Conservation (phyloP, 2,888 invertebrate species). For the Cataglyphis altisquamis region DNA sequence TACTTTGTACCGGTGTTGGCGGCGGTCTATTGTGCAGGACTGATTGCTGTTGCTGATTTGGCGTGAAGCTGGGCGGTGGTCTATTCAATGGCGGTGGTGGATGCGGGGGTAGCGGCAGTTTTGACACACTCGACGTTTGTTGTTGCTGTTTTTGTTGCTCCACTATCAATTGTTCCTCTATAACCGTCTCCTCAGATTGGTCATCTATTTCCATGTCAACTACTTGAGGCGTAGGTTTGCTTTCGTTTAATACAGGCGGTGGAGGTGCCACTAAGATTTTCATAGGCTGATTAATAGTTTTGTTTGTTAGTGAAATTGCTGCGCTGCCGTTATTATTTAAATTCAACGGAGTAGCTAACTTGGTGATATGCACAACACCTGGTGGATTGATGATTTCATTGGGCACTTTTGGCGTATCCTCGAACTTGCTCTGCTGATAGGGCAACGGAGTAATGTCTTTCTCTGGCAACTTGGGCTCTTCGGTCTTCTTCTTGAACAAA, state of each 20-base stretch:
- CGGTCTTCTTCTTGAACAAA: constrained; percentile 89
- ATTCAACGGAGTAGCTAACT: constrained; percentile 82
- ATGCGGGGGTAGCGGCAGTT: constrained; percentile 71
- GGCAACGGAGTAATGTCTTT: constrained; percentile 86
- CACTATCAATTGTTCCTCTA: constrained; percentile 80
- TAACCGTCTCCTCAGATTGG: constrained; percentile 82
- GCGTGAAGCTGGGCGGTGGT: constrained; percentile 76
- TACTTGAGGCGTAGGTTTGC: constrained; percentile 80
- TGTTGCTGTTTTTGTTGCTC: constrained; percentile 75
- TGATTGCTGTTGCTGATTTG: constrained; percentile 60
- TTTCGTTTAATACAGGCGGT: constrained; percentile 82
- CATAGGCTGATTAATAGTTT: constrained; percentile 77
- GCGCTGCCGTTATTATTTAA: constrained; percentile 62
- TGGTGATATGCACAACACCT: constrained; percentile 84
- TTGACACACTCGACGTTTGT: constrained; percentile 63
- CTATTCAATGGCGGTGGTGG: constrained; percentile 73
- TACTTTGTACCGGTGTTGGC: constrained; percentile 33
- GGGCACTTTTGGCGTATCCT: constrained; percentile 84
- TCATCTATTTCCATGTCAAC: constrained; percentile 86
- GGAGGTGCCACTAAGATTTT: constrained; percentile 84
- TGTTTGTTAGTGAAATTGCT: constrained; percentile 52
- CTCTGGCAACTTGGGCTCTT: constrained; percentile 85
- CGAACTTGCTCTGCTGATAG: constrained; percentile 84
- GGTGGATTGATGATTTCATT: constrained; percentile 85
- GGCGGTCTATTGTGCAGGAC: constrained; percentile 26